phyloP scores from a whole-genome alignment of 2,113 vertebrate species.

The Thamnophis sirtalis region DNA sequence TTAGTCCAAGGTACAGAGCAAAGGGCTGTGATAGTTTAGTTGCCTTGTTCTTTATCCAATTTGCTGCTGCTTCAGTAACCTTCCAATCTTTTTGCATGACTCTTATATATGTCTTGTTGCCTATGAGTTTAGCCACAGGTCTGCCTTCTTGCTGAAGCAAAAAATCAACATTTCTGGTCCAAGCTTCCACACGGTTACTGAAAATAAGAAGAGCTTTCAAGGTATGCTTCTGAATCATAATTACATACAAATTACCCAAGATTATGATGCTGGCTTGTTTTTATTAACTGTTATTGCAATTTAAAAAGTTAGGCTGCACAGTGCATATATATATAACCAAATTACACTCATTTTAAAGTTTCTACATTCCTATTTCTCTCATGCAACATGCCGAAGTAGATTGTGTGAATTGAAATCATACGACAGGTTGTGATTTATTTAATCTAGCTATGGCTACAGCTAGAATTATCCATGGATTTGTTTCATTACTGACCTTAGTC shows the following conservation, averaged over 20 bases:
- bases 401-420: not conserved
- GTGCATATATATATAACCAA: not conserved
- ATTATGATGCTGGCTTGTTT: not conserved
- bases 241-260: not conserved
- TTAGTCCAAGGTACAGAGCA: slow-evolving; percentile 89
- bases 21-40: slow-evolving; percentile 75
- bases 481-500: not conserved
- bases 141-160: slow-evolving; percentile 89
- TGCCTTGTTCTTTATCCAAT: slow-evolving; percentile 81
- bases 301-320: not conserved
- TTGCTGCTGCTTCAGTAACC: slow-evolving; percentile 74
- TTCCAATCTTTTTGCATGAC: slow-evolving; percentile 85
- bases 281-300: not conserved
- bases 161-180: slow-evolving; percentile 89
- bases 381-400: not conserved
- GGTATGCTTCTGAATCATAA: not conserved
- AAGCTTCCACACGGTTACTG: slow-evolving; percentile 96
- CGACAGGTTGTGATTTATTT: not conserved
- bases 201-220: slow-evolving; percentile 24
- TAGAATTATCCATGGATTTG: not conserved
- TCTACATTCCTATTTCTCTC: not conserved
- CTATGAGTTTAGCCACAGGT: slow-evolving; percentile 79
- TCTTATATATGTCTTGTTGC: slow-evolving; percentile 71
- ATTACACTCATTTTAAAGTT: not conserved
- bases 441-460: not conserved